phyloP scores from a whole-genome alignment of 1,140 invertebrate species.

The Ips typographus region DNA sequence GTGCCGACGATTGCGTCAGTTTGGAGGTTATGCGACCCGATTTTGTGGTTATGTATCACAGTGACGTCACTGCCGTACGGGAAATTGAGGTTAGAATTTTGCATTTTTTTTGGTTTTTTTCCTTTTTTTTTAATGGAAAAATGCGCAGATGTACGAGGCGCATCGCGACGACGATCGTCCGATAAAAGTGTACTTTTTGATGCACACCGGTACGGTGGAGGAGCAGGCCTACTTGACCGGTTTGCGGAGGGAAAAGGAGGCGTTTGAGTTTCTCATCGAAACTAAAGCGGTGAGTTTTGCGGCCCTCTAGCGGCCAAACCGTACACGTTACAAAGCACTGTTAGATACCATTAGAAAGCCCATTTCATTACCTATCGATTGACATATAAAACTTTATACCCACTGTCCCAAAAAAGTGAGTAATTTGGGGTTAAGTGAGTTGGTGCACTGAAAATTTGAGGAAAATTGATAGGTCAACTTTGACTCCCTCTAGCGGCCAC shows the following conservation, averaged over 20 bases:
- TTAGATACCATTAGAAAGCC: too few species aligned
- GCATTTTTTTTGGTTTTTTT: background rate
- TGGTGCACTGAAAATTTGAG: too few species aligned
- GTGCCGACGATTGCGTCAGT: conserved; percentile 66
- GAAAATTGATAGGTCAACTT: too few species aligned
- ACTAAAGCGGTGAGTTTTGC: conserved; percentile 71
- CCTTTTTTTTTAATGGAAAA: conserved; percentile 1
- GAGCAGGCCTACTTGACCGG: conserved; percentile 93
- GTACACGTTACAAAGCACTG: too few species aligned
- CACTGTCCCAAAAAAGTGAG: too few species aligned
- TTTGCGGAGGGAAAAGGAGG: conserved; percentile 87
- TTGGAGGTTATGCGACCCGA: conserved; percentile 71
- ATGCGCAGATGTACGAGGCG: conserved; percentile 61
- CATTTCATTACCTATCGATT: too few species aligned
- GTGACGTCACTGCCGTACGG: conserved; percentile 81
- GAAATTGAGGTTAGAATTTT: conserved; percentile 73
- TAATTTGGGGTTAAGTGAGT: too few species aligned
- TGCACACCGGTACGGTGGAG: conserved; percentile 89
- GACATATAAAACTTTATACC: too few species aligned
- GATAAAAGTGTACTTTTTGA: conserved; percentile 83
- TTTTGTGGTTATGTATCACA: conserved; percentile 90
- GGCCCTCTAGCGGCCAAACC: background rate
- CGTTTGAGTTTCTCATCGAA: conserved; percentile 89
- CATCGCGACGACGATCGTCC: conserved; percentile 63
- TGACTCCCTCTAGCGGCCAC: too few species aligned